Evolutionary conservation across 2,797 vertebrate genomes (phyloP), one percentile per base, ranked within the genome.

Genomic region (Chanos chanos): DNA sequence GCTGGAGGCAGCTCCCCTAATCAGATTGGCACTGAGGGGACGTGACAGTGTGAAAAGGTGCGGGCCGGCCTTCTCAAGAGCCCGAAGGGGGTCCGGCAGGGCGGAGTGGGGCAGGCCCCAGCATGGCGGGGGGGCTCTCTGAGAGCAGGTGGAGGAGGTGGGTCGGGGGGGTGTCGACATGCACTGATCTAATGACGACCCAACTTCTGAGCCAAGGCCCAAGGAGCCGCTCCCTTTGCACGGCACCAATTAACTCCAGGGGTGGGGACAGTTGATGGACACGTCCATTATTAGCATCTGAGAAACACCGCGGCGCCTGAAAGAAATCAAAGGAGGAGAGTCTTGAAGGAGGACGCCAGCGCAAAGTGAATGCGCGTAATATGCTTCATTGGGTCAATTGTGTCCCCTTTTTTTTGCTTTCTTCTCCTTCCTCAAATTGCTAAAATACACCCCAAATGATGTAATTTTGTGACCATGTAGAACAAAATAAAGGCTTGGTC

Each of bases 181-280:
- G 75, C 76, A 89, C 77, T 86, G 89, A 89, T 89, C 88, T 89
- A 87, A 90, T 88, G 87, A 89, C 22, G 81, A 77, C 60, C 68
- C 79, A 71, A 72, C 78, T 77, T 83, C 81, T 82, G 79, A 79
- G 81, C 73, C 71, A 58, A 70, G 59, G 52, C 74, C 52, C 72
- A 43, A 75, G 68, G 67, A 70, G 66, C 68, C 36, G 73, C 73
- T 81, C 71, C 75, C 80, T 82, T 78, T 74, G 73, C 79, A 68
- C 75, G 66, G 71, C 65, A 66, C 84, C 88, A 90, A 87, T 89
- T 89, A 89, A 84, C 85, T 85, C 87, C 62, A 22, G 74, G 86
- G 84, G 86, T 65, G 85, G 86, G 83, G 80, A 77, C 74, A 75
- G 77, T 77, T 89, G 88, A 89, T 85, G 84, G 86, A 89, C 88